These are phyloP conservation scores for Pocota personata DNA, from an alignment of 2,888 invertebrate genomes.

Conservation along the genomic window DNA sequence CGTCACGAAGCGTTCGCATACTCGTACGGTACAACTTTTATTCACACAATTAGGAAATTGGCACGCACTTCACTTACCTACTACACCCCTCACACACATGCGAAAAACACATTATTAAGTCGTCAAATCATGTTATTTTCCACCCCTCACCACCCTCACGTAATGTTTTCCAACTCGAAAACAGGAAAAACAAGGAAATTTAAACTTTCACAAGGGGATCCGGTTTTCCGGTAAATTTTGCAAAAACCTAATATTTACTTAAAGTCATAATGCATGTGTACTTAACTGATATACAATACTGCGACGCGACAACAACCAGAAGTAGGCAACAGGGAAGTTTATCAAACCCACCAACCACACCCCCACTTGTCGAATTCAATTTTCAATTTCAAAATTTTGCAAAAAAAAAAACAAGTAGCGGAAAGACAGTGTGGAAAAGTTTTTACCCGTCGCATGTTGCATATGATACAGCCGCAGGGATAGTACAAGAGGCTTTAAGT, in stretches of 20 bases:
- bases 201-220: constrained; percentile 45
- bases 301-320: constrained; percentile 38
- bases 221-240: constrained; percentile 61
- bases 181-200: constrained; percentile 63
- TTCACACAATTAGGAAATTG: constrained; percentile 72
- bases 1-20: constrained; percentile 50
- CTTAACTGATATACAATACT: constrained; percentile 40
- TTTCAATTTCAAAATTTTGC: constrained; percentile 60
- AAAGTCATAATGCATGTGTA: constrained; percentile 64
- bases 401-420: constrained; percentile 11
- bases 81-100: constrained; percentile 31
- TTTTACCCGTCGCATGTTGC: constrained; percentile 64
- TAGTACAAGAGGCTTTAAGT: constrained; percentile 16
- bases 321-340: constrained; percentile 22
- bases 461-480: constrained; percentile 53
- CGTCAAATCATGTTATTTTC: constrained; percentile 59
- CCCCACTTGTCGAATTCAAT: constrained; percentile 53
- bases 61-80: constrained; percentile 60
- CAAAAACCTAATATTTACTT: constrained; percentile 62
- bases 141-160: constrained; percentile 9
- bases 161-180: constrained; percentile 28
- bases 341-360: constrained; percentile 3
- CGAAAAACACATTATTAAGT: constrained; percentile 65
- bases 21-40: constrained; percentile 59
- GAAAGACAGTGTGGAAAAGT: constrained; percentile 49